A percentile compares a stretch with the other conserved stretches of the same genome.
Conservation (phyloP, 2,797 vertebrate genomes). For the Gouania willdenowi region DNA sequence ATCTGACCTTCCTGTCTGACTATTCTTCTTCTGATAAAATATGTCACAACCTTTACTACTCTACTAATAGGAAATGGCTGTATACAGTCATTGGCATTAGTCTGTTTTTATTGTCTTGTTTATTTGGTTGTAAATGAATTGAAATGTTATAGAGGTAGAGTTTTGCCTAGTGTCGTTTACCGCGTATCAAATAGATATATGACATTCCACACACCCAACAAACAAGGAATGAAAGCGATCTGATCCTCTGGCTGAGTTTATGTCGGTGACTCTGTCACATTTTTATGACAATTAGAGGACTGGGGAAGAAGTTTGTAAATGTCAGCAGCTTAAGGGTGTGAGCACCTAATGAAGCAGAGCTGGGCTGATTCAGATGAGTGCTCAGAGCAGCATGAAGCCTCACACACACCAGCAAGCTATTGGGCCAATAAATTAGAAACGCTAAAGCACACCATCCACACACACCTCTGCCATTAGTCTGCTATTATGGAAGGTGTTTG, state of each 20-base stretch:
- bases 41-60: too few species aligned
- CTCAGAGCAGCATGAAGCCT: conserved; percentile 49
- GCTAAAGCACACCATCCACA: conserved; percentile 20
- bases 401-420: conserved; percentile 60
- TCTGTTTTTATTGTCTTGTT: too few species aligned
- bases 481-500: conserved; percentile 56
- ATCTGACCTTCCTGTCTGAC: too few species aligned
- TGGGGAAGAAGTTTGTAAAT: conserved; percentile 71
- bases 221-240: conserved; percentile 17
- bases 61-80: too few species aligned
- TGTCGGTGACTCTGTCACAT: conserved; percentile 44
- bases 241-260: conserved; percentile 11
- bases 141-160: too few species aligned
- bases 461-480: conserved; percentile 11
- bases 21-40: too few species aligned
- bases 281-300: conserved; percentile 70
- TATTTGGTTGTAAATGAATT: too few species aligned
- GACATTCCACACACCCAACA: conserved; percentile 7
- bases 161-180: too few species aligned
- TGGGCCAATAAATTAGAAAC: conserved; percentile 62
- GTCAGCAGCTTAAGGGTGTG: conserved; percentile 70
- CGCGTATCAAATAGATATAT: too few species aligned
- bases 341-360: conserved; percentile 74
- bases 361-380: conserved; percentile 57
- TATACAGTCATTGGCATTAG: too few species aligned